Percentiles rank a stretch among this genome's conserved stretches.
Evolutionary conservation across 2,113 vertebrate species (phyloP).

Genomic region (Ailuropoda melanoleuca): DNA sequence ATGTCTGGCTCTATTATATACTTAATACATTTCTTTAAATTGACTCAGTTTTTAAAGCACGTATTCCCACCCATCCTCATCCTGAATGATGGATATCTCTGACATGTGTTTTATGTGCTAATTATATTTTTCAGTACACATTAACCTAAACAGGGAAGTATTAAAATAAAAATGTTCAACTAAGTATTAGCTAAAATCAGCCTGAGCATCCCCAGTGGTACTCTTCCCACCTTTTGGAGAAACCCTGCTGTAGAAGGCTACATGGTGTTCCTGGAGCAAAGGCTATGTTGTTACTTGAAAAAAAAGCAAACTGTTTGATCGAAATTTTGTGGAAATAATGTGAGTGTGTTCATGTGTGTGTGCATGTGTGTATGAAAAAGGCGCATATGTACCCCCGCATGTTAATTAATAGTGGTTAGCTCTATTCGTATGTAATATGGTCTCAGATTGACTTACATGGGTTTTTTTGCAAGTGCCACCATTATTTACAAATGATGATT

Average conservation of each 20-base stretch:
- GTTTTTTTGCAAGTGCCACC: not conserved
- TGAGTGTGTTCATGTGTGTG: not conserved
- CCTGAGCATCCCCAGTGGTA: not conserved
- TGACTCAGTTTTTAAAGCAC: not conserved
- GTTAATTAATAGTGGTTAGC: not conserved
- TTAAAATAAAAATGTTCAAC: not conserved
- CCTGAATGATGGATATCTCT: not conserved
- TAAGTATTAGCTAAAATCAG: not conserved
- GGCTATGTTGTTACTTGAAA: not conserved
- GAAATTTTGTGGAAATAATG: slow-evolving; percentile 7
- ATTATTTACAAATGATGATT: not conserved
- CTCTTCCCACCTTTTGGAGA: not conserved
- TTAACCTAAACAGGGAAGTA: not conserved
- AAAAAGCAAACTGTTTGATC: not conserved
- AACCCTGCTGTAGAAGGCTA: not conserved
- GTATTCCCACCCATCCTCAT: not conserved
- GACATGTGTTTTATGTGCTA: not conserved
- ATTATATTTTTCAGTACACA: not conserved
- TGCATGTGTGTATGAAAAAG: not conserved
- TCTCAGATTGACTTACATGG: not conserved
- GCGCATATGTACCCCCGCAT: not conserved
- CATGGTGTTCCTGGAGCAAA: not conserved
- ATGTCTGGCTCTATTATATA: not conserved
- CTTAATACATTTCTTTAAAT: not conserved
- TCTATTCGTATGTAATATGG: not conserved